phyloP scores from a whole-genome alignment of 1,140 invertebrate species.

The Caenorhabditis remanei region DNA sequence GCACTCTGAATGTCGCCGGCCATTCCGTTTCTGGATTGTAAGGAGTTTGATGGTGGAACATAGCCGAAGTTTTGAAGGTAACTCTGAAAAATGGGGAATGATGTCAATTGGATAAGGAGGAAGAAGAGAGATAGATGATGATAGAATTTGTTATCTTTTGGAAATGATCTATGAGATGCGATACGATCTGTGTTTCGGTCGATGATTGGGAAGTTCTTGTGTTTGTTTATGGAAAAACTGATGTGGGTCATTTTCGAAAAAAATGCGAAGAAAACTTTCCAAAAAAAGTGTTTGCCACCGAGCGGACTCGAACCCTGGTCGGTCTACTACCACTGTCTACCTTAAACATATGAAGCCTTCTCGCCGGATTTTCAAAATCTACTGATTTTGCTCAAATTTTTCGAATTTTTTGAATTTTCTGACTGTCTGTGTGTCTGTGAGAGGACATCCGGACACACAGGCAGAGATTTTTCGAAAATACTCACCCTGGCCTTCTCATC shows the following conservation, averaged over 20 bases:
- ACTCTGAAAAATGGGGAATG: slow-evolving; percentile 61
- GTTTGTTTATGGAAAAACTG: background rate
- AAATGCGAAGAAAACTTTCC: too few relatives aligned
- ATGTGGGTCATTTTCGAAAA: background rate
- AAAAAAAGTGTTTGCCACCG: background rate
- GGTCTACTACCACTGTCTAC: too few relatives aligned
- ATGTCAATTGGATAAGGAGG: background rate
- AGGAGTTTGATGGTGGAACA: slow-evolving; percentile 69
- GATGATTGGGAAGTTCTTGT: background rate
- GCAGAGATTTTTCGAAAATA: background rate
- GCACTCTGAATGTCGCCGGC: slow-evolving; percentile 68
- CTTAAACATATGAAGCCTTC: too few relatives aligned
- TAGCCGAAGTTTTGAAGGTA: slow-evolving; percentile 76
- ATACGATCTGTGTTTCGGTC: background rate
- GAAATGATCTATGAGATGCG: slow-evolving; percentile 9
- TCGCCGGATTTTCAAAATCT: too few relatives aligned
- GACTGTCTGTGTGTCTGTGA: too few relatives aligned
- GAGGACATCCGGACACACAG: too few relatives aligned
- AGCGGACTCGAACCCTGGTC: too few relatives aligned
- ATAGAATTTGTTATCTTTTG: background rate
- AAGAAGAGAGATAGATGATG: background rate
- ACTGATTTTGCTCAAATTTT: too few relatives aligned
- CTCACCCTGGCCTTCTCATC: slow-evolving; percentile 74
- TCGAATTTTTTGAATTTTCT: too few relatives aligned
- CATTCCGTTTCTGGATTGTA: slow-evolving; percentile 58